Percentiles rank a stretch among this genome's conserved stretches.
phyloP scores from a whole-genome alignment of 2,888 invertebrate genomes.

The Leptinotarsa tumamoca region DNA sequence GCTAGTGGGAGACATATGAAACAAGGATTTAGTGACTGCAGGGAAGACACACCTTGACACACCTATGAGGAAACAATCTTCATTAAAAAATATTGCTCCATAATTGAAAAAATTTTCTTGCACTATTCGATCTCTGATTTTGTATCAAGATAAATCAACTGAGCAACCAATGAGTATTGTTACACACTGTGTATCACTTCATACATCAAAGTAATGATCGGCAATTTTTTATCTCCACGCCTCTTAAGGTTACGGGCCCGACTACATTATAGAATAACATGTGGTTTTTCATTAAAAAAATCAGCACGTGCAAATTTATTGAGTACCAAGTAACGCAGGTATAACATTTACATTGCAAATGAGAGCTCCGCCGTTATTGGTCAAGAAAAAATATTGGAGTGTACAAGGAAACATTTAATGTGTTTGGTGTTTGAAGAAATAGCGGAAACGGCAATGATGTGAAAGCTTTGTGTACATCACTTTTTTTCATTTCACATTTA shows the following conservation, averaged over 20 bases:
- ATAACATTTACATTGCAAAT: conserved; percentile 11
- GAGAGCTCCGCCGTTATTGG: not conserved
- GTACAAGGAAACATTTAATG: not conserved
- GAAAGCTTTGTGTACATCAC: not conserved
- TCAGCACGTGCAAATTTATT: conserved; percentile 14
- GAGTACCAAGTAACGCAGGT: conserved; percentile 13
- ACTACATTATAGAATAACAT: conserved; percentile 7
- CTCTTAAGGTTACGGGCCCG: not conserved
- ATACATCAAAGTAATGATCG: conserved; percentile 11
- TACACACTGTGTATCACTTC: conserved; percentile 1
- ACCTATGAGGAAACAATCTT: no score
- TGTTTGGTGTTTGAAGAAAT: not conserved
- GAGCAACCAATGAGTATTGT: not conserved
- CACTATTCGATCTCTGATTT: not conserved
- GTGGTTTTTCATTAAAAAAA: conserved; percentile 12
- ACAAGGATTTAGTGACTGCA: no score
- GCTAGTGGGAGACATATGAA: no score
- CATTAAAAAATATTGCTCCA: not conserved
- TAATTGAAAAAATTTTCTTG: not conserved
- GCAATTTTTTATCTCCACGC: conserved; percentile 11
- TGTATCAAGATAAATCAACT: not conserved
- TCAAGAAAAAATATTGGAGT: conserved; percentile 1
- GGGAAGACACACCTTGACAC: no score
- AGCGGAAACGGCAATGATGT: not conserved
- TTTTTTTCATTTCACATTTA: no score